Conservation (phyloP, 2,113 vertebrate genomes). For the Strix aluco region DNA sequence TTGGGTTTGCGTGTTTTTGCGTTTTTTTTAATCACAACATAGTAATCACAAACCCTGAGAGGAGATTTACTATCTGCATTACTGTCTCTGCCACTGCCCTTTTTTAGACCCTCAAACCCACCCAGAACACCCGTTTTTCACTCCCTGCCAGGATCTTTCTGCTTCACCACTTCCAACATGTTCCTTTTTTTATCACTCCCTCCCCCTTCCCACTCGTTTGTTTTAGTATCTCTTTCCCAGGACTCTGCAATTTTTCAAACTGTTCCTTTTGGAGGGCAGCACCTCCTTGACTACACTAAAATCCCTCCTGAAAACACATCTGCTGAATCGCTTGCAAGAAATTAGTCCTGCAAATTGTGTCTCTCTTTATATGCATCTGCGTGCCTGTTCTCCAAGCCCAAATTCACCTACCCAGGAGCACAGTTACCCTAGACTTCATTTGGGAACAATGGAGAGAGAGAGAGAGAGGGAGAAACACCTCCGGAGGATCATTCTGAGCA, state of each 20-base stretch:
- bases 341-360: slow-evolving; percentile 13
- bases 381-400: not conserved
- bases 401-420: slow-evolving; percentile 27
- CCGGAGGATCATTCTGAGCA: slow-evolving; percentile 35
- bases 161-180: not conserved
- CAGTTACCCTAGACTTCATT: not conserved
- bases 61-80: not conserved
- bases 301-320: slow-evolving; percentile 39
- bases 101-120: not conserved
- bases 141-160: not conserved
- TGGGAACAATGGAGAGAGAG: not conserved
- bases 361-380: not conserved
- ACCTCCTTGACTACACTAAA: slow-evolving; percentile 25
- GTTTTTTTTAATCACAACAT: not conserved
- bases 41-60: not conserved
- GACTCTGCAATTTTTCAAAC: slow-evolving; percentile 4
- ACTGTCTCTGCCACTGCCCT: not conserved
- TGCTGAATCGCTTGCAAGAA: slow-evolving; percentile 17
- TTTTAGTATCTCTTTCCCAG: slow-evolving; percentile 14
- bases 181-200: not conserved
- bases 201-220: not conserved
- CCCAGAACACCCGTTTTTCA: not conserved
- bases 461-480: not conserved
- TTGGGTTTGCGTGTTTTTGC: not conserved
- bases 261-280: slow-evolving; percentile 16